Evolutionary conservation across 2,888 invertebrate species (phyloP), one percentile per base, ranked within the genome.

Genomic region (Ceratothoa steindachneri): DNA sequence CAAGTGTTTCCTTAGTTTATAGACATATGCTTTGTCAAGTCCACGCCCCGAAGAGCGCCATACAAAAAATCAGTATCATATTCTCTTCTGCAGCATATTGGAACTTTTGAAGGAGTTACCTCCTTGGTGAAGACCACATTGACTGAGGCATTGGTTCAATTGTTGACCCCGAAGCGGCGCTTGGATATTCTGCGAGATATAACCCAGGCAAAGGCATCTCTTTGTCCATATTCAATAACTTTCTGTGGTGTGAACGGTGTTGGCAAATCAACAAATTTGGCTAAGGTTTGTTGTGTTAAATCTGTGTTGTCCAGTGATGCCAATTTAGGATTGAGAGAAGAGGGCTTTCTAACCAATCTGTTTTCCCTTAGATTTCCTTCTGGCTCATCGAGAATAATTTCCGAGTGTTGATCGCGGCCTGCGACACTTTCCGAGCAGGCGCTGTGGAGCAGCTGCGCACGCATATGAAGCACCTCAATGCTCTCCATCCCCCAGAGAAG

Each of bases 241-340:
- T 99, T 99, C 84, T 99, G 99, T 85, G 99, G 99, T 75, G 99
- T 95, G 0, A 99, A 99, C 85, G 99, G 99, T 19, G 99, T 99
- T 0, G 99, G 99, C 70, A 99, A 99, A 83, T 97, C 97, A 0
- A 99, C 99, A 1, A 99, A 99, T 86, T 87, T 99, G 70, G 98
- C 99, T 0, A 99, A 99, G 85, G 88, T 41, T 41, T 41, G 41
- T 41, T 15, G 5, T 41, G 15, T 9, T 9, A 41, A 41, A 41
- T 41, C 7, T 41, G 41, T 15, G 15, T 41, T 41, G 15, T 9
- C 41, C 27, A 41, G 15, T 41, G 5, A 9, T 9, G 7, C 7
- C 41, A 41, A 41, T 41, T 9, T 9, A 41, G 15, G 5, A 41
- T 9, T 15, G 15, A 5, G 15, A 41, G 41, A 41, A 5, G 15